phyloP scores from a whole-genome alignment of 2,888 invertebrate species.

The Halictus quadricinctus region DNA sequence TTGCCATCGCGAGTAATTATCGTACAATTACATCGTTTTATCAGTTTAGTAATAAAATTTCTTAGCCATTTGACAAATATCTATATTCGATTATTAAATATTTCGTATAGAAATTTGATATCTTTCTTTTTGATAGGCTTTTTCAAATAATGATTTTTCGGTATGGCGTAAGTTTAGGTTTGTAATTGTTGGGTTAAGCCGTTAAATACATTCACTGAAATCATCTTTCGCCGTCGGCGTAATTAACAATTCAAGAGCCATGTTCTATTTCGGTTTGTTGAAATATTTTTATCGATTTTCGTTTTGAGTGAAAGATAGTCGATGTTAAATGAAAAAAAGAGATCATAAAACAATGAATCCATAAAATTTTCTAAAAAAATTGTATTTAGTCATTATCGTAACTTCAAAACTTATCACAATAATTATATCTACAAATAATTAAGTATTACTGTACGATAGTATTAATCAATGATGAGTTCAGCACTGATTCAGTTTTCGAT shows the following conservation, averaged over 20 bases:
- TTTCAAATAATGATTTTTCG: not conserved
- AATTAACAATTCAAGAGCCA: not conserved
- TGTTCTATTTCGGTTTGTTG: not conserved
- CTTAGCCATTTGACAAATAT: not conserved
- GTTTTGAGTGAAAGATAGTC: no score
- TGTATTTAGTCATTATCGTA: no score
- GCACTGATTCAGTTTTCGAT: not conserved
- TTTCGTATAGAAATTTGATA: not conserved
- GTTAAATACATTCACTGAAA: not conserved
- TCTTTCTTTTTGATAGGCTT: not conserved
- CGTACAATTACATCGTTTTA: not conserved
- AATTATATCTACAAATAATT: not conserved
- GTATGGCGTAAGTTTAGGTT: not conserved
- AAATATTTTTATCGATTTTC: not conserved
- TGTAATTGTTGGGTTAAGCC: constrained; percentile 19
- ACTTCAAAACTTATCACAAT: constrained; percentile 4
- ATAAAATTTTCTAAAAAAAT: no score
- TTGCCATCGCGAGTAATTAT: constrained; percentile 9
- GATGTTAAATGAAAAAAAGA: no score
- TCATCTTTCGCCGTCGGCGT: not conserved
- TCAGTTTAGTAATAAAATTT: not conserved
- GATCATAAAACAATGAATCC: no score
- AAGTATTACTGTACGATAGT: not conserved
- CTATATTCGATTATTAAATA: not conserved
- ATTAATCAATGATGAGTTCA: not conserved